phyloP scores from a whole-genome alignment of 1,140 invertebrate genomes.

The Ostrea edulis region DNA sequence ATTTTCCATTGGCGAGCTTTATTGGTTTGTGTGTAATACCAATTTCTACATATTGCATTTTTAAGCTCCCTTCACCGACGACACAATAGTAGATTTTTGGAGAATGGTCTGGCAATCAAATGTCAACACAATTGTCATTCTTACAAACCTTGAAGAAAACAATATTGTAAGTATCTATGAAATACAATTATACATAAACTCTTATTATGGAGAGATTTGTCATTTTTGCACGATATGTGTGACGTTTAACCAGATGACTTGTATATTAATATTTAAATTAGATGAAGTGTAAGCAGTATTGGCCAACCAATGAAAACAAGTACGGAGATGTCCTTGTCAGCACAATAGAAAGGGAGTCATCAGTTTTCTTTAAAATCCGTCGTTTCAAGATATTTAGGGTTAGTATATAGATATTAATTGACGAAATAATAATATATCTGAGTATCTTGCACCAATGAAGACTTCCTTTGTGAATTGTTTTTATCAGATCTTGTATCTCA shows the following conservation, averaged over 20 bases:
- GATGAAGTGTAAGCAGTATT: not conserved
- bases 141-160: constrained; percentile 73
- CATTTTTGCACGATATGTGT: too few species aligned
- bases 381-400: not conserved
- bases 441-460: too few species aligned
- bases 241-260: too few species aligned
- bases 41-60: not conserved
- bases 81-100: constrained; percentile 74
- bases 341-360: not conserved
- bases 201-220: too few species aligned
- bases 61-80: not conserved
- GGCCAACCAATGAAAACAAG: not conserved
- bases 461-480: too few species aligned
- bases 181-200: not conserved
- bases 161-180: constrained; percentile 58
- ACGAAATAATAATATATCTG: too few species aligned
- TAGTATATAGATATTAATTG: not conserved
- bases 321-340: not conserved
- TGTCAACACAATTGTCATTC: constrained; percentile 71
- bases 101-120: constrained; percentile 76
- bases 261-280: not conserved
- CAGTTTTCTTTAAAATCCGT: not conserved
- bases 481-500: too few species aligned
- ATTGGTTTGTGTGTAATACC: too few species aligned
- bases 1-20: too few species aligned